phyloP scores from a whole-genome alignment of 2,113 vertebrate species.

The Brienomyrus longianalis region DNA sequence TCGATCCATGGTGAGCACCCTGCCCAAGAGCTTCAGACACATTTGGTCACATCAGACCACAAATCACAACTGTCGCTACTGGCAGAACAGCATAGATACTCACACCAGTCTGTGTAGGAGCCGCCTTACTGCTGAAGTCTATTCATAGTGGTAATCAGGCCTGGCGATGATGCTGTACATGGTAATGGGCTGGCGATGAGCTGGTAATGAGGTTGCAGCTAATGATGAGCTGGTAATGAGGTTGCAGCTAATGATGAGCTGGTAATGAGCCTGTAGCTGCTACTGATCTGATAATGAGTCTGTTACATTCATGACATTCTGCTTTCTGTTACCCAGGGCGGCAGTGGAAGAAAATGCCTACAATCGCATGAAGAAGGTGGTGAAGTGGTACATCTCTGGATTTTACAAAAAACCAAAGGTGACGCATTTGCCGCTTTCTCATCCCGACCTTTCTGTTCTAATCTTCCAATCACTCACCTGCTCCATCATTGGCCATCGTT shows the following conservation, averaged over 20 bases:
- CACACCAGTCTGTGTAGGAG: not conserved
- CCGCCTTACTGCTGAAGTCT: not conserved
- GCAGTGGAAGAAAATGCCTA: conserved; percentile 94
- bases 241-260: not conserved
- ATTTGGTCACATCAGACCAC: not conserved
- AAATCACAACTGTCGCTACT: not conserved
- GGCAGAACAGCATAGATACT: not conserved
- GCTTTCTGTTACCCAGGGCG: conserved; percentile 61
- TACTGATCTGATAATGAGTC: not conserved
- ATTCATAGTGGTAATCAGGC: not conserved
- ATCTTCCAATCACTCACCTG: not conserved
- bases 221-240: not conserved
- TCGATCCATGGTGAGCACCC: not conserved
- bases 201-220: not conserved
- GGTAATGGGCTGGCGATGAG: not conserved
- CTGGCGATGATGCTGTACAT: not conserved
- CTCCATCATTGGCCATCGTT: not conserved
- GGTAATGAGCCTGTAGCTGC: not conserved
- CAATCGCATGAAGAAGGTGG: conserved; percentile 92
- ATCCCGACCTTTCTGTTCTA: not conserved
- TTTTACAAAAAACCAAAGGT: conserved; percentile 99
- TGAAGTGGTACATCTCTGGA: conserved; percentile 98
- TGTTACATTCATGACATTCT: conserved; percentile 10
- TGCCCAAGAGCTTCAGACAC: not conserved
- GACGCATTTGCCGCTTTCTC: not conserved